phyloP scores from a whole-genome alignment of 2,888 invertebrate genomes.

The Cryptocephalus primarius region DNA sequence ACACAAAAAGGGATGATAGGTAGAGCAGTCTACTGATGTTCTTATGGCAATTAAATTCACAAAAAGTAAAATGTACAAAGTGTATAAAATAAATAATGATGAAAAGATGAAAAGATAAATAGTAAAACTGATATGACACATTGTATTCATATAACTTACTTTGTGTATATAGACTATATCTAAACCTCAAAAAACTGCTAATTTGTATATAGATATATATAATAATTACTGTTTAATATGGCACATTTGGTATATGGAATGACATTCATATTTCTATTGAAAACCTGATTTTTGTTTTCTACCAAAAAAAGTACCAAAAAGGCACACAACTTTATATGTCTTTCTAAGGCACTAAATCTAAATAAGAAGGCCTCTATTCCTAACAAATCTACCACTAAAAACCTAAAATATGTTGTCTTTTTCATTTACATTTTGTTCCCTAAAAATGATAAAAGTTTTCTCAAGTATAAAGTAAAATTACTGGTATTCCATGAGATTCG shows the following conservation, averaged over 20 bases:
- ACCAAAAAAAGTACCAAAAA: constrained; percentile 22
- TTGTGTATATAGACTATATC: constrained; percentile 15
- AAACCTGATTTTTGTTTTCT: constrained; percentile 12
- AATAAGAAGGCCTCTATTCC: constrained; percentile 29
- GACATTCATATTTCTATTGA: constrained; percentile 14
- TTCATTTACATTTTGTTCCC: constrained; percentile 4
- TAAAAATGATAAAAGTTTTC: neutral
- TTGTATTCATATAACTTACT: constrained; percentile 7
- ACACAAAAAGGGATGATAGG: constrained; percentile 17
- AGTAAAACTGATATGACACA: constrained; percentile 21
- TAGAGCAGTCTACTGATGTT: constrained; percentile 14
- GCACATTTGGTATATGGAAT: constrained; percentile 22
- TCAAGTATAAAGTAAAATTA: too few relatives aligned
- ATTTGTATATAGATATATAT: constrained; percentile 12
- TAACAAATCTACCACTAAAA: constrained; percentile 15
- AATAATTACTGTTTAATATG: constrained; percentile 13
- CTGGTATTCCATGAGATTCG: too few relatives aligned
- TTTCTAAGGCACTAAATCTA: constrained; percentile 36
- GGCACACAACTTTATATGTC: constrained; percentile 31
- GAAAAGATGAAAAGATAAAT: constrained; percentile 15
- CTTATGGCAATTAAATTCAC: constrained; percentile 34
- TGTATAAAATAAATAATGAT: constrained; percentile 22
- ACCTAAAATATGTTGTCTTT: constrained; percentile 16
- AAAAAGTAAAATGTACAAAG: constrained; percentile 21
- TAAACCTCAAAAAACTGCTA: constrained; percentile 14